A percentile compares a stretch with the other conserved stretches of the same genome.
Evolutionary conservation across 2,797 vertebrate species (phyloP).

Genomic region (Onychomys leucogaster): DNA sequence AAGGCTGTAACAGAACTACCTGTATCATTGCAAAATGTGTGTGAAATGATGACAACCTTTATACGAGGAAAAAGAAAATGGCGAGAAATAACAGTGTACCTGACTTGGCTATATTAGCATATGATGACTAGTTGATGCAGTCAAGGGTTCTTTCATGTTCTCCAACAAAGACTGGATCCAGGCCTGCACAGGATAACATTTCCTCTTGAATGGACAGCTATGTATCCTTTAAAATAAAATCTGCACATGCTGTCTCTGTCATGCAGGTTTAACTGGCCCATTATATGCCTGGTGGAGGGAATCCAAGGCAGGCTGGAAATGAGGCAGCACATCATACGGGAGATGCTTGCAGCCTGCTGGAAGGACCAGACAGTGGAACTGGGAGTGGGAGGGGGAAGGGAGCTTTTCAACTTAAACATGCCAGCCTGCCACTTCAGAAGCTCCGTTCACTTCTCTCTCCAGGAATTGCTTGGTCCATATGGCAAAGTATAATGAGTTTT

Average conservation of each 20-base stretch:
- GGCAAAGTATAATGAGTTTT: background rate
- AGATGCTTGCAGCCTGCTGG: constrained; percentile 72
- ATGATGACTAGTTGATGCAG: constrained; percentile 65
- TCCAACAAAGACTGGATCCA: constrained; percentile 66
- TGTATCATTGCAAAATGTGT: constrained; percentile 78
- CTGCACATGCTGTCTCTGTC: constrained; percentile 61
- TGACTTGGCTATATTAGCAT: constrained; percentile 69
- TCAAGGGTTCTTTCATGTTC: constrained; percentile 81
- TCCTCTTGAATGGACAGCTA: constrained; percentile 75
- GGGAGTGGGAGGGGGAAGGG: background rate
- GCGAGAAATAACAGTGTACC: constrained; percentile 78
- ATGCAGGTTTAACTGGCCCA: constrained; percentile 55
- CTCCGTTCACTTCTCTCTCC: constrained; percentile 16
- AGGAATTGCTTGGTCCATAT: background rate
- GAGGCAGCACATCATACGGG: constrained; percentile 46
- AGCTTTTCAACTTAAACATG: constrained; percentile 41
- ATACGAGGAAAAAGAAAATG: constrained; percentile 77
- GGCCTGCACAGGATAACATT: constrained; percentile 82
- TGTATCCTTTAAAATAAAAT: constrained; percentile 81
- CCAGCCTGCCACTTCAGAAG: background rate
- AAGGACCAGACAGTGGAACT: background rate
- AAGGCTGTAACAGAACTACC: constrained; percentile 73
- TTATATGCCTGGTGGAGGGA: constrained; percentile 76
- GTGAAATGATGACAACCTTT: constrained; percentile 79
- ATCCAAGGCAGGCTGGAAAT: constrained; percentile 75